Evolutionary conservation across 92 coral and sea anemone species (phyloP).

Genomic region (Ricordea florida): DNA sequence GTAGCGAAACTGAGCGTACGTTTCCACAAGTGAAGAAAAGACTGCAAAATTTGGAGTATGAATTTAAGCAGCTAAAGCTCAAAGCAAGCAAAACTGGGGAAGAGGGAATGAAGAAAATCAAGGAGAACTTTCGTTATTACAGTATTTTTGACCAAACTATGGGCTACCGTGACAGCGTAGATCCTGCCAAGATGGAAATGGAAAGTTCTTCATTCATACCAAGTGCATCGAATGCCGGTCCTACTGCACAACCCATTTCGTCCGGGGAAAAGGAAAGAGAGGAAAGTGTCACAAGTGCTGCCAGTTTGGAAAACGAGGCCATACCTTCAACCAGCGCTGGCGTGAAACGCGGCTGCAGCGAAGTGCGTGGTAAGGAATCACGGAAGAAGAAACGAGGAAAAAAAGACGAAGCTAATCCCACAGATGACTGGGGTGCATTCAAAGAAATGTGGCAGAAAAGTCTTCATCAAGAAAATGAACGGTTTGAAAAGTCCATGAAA

Average conservation of each 20-base stretch:
- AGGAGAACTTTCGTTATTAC: constrained; percentile 45
- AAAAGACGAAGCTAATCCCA: neutral
- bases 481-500: constrained; percentile 1
- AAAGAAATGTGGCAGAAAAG: constrained; percentile 38
- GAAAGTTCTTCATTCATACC: constrained; percentile 23
- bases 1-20: constrained; percentile 15
- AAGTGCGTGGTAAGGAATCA: neutral
- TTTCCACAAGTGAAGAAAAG: constrained; percentile 51
- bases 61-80: constrained; percentile 37
- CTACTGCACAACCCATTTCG: too few species aligned
- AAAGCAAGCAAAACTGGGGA: constrained; percentile 41
- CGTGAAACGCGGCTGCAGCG: too few species aligned
- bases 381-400: constrained; percentile 1
- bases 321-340: too few species aligned
- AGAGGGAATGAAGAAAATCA: constrained; percentile 47
- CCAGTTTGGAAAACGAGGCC: too few species aligned
- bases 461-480: constrained; percentile 22
- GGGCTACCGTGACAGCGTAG: constrained; percentile 53
- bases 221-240: too few species aligned
- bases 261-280: too few species aligned
- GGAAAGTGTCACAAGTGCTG: too few species aligned
- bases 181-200: constrained; percentile 42
- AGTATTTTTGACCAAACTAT: constrained; percentile 31
- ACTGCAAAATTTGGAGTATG: constrained; percentile 47
- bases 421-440: constrained; percentile 1